Evolutionary conservation across 2,888 invertebrate genomes (phyloP).

Genomic region (Deroplatys truncata): DNA sequence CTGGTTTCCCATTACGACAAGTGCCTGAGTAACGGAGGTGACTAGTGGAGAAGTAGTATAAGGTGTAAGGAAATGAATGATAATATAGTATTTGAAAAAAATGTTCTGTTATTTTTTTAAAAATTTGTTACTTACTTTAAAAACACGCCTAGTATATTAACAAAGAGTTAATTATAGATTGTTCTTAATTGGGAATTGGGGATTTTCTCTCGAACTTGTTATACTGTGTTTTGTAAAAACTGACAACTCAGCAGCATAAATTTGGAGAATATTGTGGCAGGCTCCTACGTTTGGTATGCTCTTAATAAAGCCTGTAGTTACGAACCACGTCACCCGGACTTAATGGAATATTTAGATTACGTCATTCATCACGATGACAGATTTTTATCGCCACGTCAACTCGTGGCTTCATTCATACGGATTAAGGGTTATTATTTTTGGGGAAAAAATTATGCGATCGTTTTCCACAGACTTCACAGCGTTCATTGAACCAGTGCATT

Average conservation of each 20-base stretch:
- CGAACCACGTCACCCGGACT: neutral
- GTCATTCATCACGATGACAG: neutral
- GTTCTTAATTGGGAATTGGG: neutral
- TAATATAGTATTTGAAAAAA: too few species aligned
- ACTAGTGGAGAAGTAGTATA: too few species aligned
- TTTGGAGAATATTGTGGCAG: neutral
- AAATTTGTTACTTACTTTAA: too few species aligned
- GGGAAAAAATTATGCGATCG: neutral
- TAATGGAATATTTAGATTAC: neutral
- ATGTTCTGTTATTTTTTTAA: too few species aligned
- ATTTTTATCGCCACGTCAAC: neutral
- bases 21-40: too few species aligned
- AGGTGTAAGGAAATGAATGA: too few species aligned
- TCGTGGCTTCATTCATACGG: neutral
- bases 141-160: too few species aligned
- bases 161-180: too few species aligned
- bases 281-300: neutral
- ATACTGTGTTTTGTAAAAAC: neutral
- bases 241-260: neutral
- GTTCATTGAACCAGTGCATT: neutral
- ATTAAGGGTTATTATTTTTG: neutral
- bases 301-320: neutral
- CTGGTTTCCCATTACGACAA: too few species aligned
- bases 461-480: neutral
- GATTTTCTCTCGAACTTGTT: neutral